A percentile compares a stretch with the other conserved stretches of the same genome.
Evolutionary conservation across 2,113 vertebrate genomes (phyloP).

Genomic region (Limnothrissa miodon): DNA sequence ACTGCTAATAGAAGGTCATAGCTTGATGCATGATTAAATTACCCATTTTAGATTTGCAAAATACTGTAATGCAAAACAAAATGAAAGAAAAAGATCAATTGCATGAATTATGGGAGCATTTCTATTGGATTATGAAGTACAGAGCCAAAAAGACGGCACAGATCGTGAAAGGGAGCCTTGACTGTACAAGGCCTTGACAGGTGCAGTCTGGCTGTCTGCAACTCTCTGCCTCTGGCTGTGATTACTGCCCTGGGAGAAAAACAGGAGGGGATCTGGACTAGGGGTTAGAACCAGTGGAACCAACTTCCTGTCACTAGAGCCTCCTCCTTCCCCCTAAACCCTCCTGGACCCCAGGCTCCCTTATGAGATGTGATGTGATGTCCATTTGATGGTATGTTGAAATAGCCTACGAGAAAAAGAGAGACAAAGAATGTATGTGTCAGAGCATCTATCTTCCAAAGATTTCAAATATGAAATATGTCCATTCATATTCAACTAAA

Average conservation of each 20-base stretch:
- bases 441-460: not conserved
- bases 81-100: not conserved
- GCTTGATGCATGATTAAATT: not conserved
- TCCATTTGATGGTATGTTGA: not conserved
- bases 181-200: not conserved
- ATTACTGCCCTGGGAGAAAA: not conserved
- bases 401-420: constrained; percentile 15
- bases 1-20: not conserved
- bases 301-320: constrained; percentile 7
- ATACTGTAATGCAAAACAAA: too few species aligned
- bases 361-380: too few species aligned
- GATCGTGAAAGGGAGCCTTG: not conserved
- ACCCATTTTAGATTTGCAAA: too few species aligned
- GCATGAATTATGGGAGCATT: not conserved
- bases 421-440: not conserved
- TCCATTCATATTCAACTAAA: not conserved
- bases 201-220: not conserved
- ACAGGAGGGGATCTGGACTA: constrained; percentile 5
- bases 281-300: not conserved
- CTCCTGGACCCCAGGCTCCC: not conserved
- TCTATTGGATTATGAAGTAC: not conserved
- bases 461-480: not conserved
- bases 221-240: not conserved
- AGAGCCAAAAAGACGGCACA: not conserved
- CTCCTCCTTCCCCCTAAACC: not conserved